Base-by-base conservation (phyloP, 2,888 invertebrate species). In the Catonia carolina region DNA sequence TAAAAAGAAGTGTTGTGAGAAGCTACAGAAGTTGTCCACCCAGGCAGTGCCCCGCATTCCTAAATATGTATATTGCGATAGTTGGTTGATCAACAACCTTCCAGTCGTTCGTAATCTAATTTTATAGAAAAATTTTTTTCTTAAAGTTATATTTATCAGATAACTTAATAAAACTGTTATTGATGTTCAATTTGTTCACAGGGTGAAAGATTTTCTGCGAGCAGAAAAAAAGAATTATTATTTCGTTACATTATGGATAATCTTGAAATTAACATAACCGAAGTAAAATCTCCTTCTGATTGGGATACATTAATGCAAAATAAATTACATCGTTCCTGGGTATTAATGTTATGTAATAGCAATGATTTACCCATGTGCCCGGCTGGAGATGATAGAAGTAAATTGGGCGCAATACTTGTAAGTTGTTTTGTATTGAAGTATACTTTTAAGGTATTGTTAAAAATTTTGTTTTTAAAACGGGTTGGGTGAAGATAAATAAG, bases 341-440 rank as follows among this genome's bases (percentile, higher is more conserved):
- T 82, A 41, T 68, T 83, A 57, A 77, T 79, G 65, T 79, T 73
- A 68, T 85, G 77, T 74, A 74, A 67, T 69, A 76, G 79, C 15
- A 70, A 78, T 36, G 78, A 77, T 58, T 35, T 53, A 8, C 55
- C 60, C 2, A 74, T 76, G 64, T 81, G 82, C 66, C 72, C 83
- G 12, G 77, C 79, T 47, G 71, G 72, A 10, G 75, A 78, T 63
- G 77, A 78, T 1, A 72, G 79, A 36, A 74, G 77, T 2, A 86
- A 88, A 72, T 74, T 90, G 33, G 82, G 87, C 48, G 84, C 84
- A 51, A 83, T 82, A 72, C 77, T 92, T 77, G 89, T 88, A 73
- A 77, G 78, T 73, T 54, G n/a, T n/a, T n/a, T n/a, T n/a, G n/a
- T n/a, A n/a, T n/a, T n/a, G n/a, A n/a, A n/a, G n/a, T 51, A 14